Conservation (phyloP, 2,888 invertebrate genomes). For the Papilio gigon region DNA sequence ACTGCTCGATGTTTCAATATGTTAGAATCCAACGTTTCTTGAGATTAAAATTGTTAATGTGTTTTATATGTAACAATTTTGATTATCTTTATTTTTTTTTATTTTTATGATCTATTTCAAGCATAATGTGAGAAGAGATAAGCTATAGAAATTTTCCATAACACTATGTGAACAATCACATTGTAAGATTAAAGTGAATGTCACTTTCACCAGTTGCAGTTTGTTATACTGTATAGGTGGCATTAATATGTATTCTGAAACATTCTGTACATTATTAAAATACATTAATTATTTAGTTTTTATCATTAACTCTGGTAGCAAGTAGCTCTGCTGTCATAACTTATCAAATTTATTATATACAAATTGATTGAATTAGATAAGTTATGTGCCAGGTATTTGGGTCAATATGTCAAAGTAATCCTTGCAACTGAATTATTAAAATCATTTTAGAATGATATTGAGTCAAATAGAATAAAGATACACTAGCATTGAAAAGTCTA, state of each 20-base stretch:
- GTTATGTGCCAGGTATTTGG: slow-evolving; percentile 52
- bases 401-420: slow-evolving; percentile 47
- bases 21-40: background rate
- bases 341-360: slow-evolving; percentile 36
- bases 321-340: slow-evolving; percentile 20
- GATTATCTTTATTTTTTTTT: slow-evolving; percentile 23
- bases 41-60: slow-evolving; percentile 2
- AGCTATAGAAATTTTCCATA: slow-evolving; percentile 38
- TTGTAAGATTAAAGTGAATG: slow-evolving; percentile 65
- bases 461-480: background rate
- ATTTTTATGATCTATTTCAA: slow-evolving; percentile 4
- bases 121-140: slow-evolving; percentile 26
- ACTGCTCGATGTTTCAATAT: slow-evolving; percentile 3
- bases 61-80: slow-evolving; percentile 21
- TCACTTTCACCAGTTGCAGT: slow-evolving; percentile 68
- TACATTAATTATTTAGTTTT: background rate
- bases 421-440: background rate
- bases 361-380: slow-evolving; percentile 47
- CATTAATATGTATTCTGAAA: slow-evolving; percentile 13
- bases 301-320: background rate
- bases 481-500: background rate
- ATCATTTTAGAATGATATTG: background rate
- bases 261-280: background rate
- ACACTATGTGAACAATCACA: slow-evolving; percentile 42
- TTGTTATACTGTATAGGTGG: slow-evolving; percentile 3